Base-by-base conservation (phyloP, 2,888 invertebrate species). In the Craniophora ligustri region DNA sequence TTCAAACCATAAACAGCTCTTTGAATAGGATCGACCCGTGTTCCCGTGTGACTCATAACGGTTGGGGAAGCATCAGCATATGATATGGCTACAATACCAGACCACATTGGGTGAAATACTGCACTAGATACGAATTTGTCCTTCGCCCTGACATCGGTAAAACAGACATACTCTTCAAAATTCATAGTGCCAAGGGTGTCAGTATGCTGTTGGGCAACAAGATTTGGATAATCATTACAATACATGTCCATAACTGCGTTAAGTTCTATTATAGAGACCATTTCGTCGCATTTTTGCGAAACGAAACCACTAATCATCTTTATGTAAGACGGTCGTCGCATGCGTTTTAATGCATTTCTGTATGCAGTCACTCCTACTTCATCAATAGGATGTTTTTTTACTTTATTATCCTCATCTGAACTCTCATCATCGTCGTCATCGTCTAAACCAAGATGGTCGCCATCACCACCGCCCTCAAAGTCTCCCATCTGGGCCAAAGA, bases 21-120 rank as follows among this genome's bases (percentile, higher is more conserved):
- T 78, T 94, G 91, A 15, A 95, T 92, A 1, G 87, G 84, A 74
- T 95, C 94, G 5, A 82, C 79, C 4, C 87, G 86, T 76, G 89
- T 68, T 78, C 84, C 77, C 63, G 88, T 41, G 23, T 36, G 56
- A 19, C 74, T 94, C 79, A 92, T 89, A 28, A 87, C 87, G 21
- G 92, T 90, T 1, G 94, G 91, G 0, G 95, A 94, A 28, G 84
- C 91, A 67, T 95, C 94, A 0, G 95, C 91, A 72, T 97, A 97
- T n/a, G 95, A 92, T 23, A 95, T 94, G 0, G 95, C 96, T 2
- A 95, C 93, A 7, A 96, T 92, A 0, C 96, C 97, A 0, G 95
- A 94, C 93, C 95, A 94, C 83, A 95, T 93, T 0, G 96, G 96
- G 87, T 97, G 97, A 95, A 97, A 97, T 57, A 92, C 92, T 10